Percentiles rank a stretch among this genome's conserved stretches.
Evolutionary conservation across 2,113 vertebrate genomes (phyloP).

Genomic region (Hepsetus odoe): DNA sequence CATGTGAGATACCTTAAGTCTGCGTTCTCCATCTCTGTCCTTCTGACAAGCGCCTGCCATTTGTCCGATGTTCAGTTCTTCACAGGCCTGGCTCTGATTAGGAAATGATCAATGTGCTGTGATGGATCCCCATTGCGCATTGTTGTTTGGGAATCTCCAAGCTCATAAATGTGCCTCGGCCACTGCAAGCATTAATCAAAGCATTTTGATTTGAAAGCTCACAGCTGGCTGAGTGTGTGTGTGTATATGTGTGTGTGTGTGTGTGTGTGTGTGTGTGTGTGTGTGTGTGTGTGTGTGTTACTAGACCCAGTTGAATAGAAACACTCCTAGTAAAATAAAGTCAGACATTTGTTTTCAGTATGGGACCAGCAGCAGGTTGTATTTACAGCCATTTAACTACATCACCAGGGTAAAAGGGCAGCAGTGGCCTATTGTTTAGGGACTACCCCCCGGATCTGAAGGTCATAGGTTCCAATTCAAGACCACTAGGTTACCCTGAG

Average conservation of each 20-base stretch:
- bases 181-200: slow-evolving; percentile 57
- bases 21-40: neutral
- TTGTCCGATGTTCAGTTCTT: slow-evolving; percentile 1
- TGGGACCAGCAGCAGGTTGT: too few species aligned
- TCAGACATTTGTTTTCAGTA: too few species aligned
- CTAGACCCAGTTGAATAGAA: too few species aligned
- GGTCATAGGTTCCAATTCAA: too few species aligned
- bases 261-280: neutral
- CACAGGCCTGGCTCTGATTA: slow-evolving; percentile 60
- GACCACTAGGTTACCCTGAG: too few species aligned
- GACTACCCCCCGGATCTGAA: too few species aligned
- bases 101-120: slow-evolving; percentile 64
- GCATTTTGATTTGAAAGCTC: slow-evolving; percentile 9
- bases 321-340: too few species aligned
- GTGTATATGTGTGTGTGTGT: slow-evolving; percentile 1
- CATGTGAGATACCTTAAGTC: too few species aligned
- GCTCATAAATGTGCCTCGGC: slow-evolving; percentile 58
- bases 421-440: too few species aligned
- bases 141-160: slow-evolving; percentile 55
- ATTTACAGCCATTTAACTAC: too few species aligned
- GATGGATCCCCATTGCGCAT: slow-evolving; percentile 63
- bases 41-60: slow-evolving; percentile 3
- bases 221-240: neutral
- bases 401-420: too few species aligned
- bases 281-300: neutral